phyloP scores from a whole-genome alignment of 2,888 invertebrate genomes.

The Eupithecia dodoneata region DNA sequence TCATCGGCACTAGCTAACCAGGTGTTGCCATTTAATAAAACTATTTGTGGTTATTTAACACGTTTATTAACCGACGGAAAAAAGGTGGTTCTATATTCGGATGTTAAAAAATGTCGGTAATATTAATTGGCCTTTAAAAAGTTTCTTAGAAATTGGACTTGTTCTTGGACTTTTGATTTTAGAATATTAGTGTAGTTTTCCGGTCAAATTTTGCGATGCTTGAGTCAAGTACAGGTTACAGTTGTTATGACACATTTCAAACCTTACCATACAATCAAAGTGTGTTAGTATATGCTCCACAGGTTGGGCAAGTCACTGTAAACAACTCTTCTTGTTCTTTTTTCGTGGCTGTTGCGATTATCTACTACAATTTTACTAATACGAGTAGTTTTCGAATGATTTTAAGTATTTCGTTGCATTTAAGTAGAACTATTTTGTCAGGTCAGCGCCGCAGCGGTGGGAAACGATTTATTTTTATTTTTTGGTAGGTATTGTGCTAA shows the following conservation, averaged over 20 bases:
- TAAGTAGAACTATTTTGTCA: no score
- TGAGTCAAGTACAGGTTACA: not conserved
- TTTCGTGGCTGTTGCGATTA: no score
- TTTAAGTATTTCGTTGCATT: no score
- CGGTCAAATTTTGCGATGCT: not conserved
- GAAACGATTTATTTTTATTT: no score
- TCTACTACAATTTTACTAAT: no score
- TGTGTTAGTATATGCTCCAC: no score
- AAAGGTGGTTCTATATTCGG: no score
- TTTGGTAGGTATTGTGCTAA: no score
- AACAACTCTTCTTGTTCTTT: no score
- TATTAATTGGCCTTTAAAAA: not conserved
- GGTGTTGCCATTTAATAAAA: not conserved
- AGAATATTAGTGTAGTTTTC: not conserved
- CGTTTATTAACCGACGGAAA: not conserved
- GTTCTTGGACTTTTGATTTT: not conserved
- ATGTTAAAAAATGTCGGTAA: not conserved
- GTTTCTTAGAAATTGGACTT: conserved; percentile 10
- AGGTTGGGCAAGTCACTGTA: no score
- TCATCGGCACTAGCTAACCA: not conserved
- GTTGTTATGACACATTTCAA: not conserved
- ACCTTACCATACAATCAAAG: not conserved
- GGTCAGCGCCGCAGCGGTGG: no score
- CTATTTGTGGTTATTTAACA: not conserved
- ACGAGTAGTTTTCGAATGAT: no score